Percentiles rank a stretch among this genome's conserved stretches.
phyloP scores from a whole-genome alignment of 1,140 invertebrate genomes.

The Triops cancriformis region DNA sequence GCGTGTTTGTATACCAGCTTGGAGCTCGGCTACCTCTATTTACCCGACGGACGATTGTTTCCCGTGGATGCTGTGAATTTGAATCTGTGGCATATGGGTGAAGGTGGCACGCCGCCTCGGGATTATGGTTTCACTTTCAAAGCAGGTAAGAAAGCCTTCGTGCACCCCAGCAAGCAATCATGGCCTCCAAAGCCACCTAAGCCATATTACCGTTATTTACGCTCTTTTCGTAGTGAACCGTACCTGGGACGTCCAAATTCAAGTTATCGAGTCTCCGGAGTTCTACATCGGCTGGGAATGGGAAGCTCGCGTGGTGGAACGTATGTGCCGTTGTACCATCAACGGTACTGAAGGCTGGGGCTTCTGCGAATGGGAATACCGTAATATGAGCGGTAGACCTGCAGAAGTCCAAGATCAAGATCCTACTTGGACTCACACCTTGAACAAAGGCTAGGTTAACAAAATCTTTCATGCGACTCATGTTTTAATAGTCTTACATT shows the following conservation, averaged over 20 bases:
- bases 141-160: slow-evolving; percentile 43
- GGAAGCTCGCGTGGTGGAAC: slow-evolving; percentile 57
- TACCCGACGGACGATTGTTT: slow-evolving; percentile 47
- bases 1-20: slow-evolving; percentile 42
- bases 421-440: slow-evolving; percentile 41
- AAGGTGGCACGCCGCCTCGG: slow-evolving; percentile 51
- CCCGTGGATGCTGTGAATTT: slow-evolving; percentile 52
- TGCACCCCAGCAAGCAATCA: not conserved
- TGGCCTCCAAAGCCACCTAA: not conserved
- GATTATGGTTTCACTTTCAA: slow-evolving; percentile 53
- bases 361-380: slow-evolving; percentile 61
- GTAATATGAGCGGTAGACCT: slow-evolving; percentile 43
- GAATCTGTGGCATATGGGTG: slow-evolving; percentile 54
- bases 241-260: slow-evolving; percentile 43
- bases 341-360: slow-evolving; percentile 55
- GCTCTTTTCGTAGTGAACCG: slow-evolving; percentile 1
- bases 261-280: slow-evolving; percentile 48
- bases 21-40: slow-evolving; percentile 53
- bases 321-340: slow-evolving; percentile 52
- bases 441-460: slow-evolving; percentile 19
- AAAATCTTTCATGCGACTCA: not conserved
- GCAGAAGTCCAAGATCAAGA: slow-evolving; percentile 37
- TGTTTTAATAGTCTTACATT: not conserved
- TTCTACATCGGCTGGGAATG: slow-evolving; percentile 58
- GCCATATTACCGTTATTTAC: not conserved